These are phyloP conservation scores for Tromatobia lineatoria DNA, from an alignment of 2,888 invertebrate genomes.

Conservation along the genomic window DNA sequence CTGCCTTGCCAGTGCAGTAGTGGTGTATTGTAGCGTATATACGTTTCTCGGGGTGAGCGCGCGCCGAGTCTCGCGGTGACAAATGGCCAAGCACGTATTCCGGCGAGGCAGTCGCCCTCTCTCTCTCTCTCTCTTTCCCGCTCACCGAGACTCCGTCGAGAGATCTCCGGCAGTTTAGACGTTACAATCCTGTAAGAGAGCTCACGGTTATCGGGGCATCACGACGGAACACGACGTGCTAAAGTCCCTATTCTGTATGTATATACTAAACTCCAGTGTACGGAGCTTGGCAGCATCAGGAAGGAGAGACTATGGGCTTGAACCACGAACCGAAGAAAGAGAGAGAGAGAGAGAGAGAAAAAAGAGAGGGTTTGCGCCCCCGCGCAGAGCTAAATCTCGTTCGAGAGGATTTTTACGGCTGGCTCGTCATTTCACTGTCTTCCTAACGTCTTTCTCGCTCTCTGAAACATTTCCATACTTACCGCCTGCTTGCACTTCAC, in stretches of 20 bases:
- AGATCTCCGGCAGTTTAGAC: conserved; percentile 61
- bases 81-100: conserved; percentile 72
- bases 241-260: conserved; percentile 64
- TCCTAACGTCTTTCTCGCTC: conserved; percentile 8
- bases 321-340: conserved; percentile 38
- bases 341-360: conserved; percentile 69
- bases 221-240: conserved; percentile 65
- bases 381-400: conserved; percentile 64
- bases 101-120: conserved; percentile 46
- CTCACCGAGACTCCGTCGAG: conserved; percentile 19
- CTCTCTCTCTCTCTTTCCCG: conserved; percentile 7
- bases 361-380: conserved; percentile 71
- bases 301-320: conserved; percentile 48
- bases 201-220: conserved; percentile 67
- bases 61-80: conserved; percentile 66
- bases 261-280: conserved; percentile 20
- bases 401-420: conserved; percentile 44
- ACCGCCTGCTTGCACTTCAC: conserved; percentile 3
- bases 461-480: neutral
- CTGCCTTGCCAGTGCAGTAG: conserved; percentile 51
- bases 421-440: conserved; percentile 22
- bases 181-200: conserved; percentile 66
- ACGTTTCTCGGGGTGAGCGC: conserved; percentile 43
- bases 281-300: conserved; percentile 44
- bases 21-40: conserved; percentile 35